phyloP scores from a whole-genome alignment of 2,113 vertebrate genomes.

The Myotis yumanensis region DNA sequence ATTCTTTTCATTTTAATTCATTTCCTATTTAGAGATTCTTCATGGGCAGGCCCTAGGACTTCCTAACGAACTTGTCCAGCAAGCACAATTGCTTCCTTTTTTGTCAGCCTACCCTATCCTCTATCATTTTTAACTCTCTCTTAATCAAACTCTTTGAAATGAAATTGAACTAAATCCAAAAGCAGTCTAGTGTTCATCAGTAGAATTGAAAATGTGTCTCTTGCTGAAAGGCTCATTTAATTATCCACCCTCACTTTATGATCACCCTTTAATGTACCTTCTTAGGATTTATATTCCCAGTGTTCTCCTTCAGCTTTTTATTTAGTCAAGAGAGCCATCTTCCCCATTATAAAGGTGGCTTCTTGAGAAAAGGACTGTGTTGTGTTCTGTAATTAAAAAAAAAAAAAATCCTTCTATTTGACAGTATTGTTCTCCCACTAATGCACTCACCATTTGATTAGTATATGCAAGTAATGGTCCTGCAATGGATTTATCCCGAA shows the following conservation, averaged over 20 bases:
- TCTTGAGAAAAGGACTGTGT: neutral
- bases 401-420: neutral
- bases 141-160: slow-evolving; percentile 48
- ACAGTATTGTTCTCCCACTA: neutral
- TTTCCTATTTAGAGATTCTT: slow-evolving; percentile 53
- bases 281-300: neutral
- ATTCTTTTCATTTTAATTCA: slow-evolving; percentile 37
- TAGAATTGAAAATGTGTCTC: neutral
- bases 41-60: neutral
- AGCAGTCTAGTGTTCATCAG: neutral
- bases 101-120: neutral
- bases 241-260: neutral
- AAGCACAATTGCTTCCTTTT: neutral
- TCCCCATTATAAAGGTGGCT: neutral
- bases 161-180: neutral
- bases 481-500: neutral
- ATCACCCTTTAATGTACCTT: neutral
- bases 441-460: neutral
- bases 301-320: neutral
- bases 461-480: neutral
- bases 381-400: neutral
- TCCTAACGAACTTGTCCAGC: neutral
- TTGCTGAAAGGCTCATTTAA: neutral
- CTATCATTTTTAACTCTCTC: neutral
- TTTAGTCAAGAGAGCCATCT: neutral